These are phyloP conservation scores for Drosophila birchii DNA, from an alignment of 2,888 invertebrate species.

Conservation along the genomic window DNA sequence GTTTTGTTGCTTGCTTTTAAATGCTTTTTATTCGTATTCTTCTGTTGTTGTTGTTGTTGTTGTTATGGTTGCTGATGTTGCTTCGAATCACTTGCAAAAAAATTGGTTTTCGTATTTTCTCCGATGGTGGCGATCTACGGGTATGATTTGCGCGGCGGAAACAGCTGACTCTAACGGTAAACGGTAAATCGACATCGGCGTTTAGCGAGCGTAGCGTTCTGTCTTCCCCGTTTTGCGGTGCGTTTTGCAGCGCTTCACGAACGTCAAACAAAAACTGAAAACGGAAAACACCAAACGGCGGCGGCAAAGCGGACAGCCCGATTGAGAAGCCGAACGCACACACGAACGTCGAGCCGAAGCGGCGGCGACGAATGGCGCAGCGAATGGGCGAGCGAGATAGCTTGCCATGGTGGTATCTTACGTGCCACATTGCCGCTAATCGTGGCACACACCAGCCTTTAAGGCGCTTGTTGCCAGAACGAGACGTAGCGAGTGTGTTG, in stretches of 20 bases:
- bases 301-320: conserved; percentile 37
- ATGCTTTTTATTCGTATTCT: conserved; percentile 13
- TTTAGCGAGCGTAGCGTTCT: conserved; percentile 10
- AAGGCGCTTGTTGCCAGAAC: conserved; percentile 39
- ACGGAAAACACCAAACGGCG: conserved; percentile 60
- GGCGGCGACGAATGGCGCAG: conserved; percentile 44
- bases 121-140: conserved; percentile 9
- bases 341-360: conserved; percentile 37
- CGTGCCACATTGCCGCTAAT: conserved; percentile 5
- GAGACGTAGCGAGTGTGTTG: conserved; percentile 53
- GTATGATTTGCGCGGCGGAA: conserved; percentile 43
- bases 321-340: conserved; percentile 27
- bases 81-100: conserved; percentile 66
- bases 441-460: conserved; percentile 15
- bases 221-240: conserved; percentile 16
- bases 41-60: conserved; percentile 9
- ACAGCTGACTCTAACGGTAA: conserved; percentile 51
- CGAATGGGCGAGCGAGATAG: conserved; percentile 55
- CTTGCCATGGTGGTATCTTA: conserved; percentile 15
- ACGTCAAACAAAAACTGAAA: conserved; percentile 77
- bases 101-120: conserved; percentile 40
- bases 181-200: conserved; percentile 6
- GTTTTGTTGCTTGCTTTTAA: conserved; percentile 18
- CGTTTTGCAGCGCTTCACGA: conserved; percentile 50
- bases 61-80: conserved; percentile 7